Percentiles rank a stretch among this genome's conserved stretches.
Conservation (phyloP, 2,797 vertebrate species). For the Pipistrellus nathusii region DNA sequence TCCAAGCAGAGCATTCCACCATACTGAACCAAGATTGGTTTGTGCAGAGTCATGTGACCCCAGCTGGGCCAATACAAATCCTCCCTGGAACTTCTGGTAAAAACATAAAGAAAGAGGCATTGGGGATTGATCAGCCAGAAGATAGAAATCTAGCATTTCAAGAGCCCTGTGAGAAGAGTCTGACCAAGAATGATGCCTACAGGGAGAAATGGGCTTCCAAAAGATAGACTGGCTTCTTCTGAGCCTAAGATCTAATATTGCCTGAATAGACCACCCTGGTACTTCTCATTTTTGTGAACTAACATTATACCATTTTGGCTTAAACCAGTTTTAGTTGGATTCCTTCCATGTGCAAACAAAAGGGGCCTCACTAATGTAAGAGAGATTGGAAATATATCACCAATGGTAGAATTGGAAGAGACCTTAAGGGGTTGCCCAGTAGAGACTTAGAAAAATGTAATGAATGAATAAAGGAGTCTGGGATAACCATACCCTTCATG, state of each 20-base stretch:
- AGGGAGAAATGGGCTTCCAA: not conserved
- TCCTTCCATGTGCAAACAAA: constrained; percentile 33
- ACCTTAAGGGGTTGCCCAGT: not conserved
- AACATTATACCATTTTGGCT: constrained; percentile 13
- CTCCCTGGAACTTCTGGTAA: constrained; percentile 29
- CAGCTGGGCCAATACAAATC: constrained; percentile 24
- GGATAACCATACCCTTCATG: not conserved
- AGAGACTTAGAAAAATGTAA: constrained; percentile 25
- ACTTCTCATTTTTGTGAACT: constrained; percentile 46
- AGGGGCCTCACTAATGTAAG: not conserved
- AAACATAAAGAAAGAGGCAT: not conserved
- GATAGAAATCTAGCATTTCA: constrained; percentile 9
- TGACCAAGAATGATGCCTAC: not conserved
- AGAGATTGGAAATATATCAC: constrained; percentile 5
- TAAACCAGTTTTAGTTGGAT: constrained; percentile 40
- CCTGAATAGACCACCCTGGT: not conserved
- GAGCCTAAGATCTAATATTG: not conserved
- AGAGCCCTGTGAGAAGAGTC: not conserved
- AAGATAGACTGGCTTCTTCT: not conserved
- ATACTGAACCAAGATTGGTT: not conserved
- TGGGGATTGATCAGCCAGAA: not conserved
- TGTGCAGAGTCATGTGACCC: not conserved
- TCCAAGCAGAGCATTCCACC: not conserved
- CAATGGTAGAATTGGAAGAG: not conserved
- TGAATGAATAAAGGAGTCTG: constrained; percentile 19